These are phyloP conservation scores for Pilophorus perplexus DNA, from an alignment of 2,888 invertebrate species.

Conservation along the genomic window DNA sequence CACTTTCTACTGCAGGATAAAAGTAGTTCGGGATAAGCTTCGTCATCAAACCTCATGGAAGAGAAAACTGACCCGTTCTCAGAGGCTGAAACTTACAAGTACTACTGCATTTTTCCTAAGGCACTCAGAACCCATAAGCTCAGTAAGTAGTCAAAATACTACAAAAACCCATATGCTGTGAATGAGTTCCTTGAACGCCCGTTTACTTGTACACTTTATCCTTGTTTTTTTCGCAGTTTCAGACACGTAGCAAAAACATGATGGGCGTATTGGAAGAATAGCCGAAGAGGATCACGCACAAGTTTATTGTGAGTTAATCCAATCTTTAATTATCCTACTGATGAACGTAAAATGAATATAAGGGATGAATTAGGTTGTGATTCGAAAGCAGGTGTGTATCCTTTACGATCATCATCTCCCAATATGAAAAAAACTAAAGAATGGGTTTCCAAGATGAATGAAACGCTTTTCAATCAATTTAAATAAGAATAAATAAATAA, in stretches of 20 bases:
- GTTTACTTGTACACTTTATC: no score
- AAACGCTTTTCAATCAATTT: no score
- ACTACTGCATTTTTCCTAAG: conserved; percentile 10
- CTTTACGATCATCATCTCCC: no score
- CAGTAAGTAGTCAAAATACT: no score
- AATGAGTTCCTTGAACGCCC: no score
- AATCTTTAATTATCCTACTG: neutral
- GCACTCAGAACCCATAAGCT: conserved; percentile 1
- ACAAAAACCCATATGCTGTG: no score
- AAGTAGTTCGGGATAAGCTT: neutral
- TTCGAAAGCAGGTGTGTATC: no score
- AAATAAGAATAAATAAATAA: neutral
- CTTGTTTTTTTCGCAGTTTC: neutral
- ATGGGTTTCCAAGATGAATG: no score
- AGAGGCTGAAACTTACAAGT: conserved; percentile 5
- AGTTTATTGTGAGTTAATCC: conserved; percentile 8
- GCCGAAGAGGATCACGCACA: conserved; percentile 6
- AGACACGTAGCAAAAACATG: conserved; percentile 6
- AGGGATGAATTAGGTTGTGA: no score
- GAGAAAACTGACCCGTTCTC: neutral
- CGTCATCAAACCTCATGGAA: conserved; percentile 13
- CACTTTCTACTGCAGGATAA: neutral
- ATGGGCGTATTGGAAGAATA: neutral
- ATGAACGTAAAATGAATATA: no score
- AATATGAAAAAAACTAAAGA: no score